Percentiles rank a stretch among this genome's conserved stretches.
These are phyloP conservation scores for Danio choprae DNA, from an alignment of 2,797 vertebrate species.

Conservation along the genomic window DNA sequence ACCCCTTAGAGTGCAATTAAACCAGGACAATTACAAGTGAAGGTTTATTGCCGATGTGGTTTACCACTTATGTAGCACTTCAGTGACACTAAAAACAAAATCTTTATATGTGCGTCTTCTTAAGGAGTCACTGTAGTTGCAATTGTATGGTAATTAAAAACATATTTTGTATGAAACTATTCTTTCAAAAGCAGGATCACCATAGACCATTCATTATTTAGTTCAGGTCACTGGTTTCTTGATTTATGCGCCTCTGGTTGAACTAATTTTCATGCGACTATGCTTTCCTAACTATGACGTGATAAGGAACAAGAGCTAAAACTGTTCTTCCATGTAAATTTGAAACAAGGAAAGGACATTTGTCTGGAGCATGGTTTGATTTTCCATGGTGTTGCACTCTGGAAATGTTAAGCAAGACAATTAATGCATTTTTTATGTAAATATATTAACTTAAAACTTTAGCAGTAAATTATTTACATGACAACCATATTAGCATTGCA, in stretches of 20 bases:
- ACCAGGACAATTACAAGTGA: not conserved
- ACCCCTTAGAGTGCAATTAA: slow-evolving; percentile 34
- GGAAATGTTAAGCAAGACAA: too few species aligned
- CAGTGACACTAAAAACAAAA: not conserved
- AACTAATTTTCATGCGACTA: slow-evolving; percentile 4
- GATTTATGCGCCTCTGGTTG: not conserved
- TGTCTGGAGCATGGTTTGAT: not conserved
- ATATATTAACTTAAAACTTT: too few species aligned
- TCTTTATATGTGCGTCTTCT: not conserved
- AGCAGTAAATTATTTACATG: too few species aligned
- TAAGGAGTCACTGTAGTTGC: not conserved
- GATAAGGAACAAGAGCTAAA: not conserved
- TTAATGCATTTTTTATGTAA: too few species aligned
- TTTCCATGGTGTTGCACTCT: too few species aligned
- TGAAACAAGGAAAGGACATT: not conserved
- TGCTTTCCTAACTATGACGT: not conserved
- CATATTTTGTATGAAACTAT: too few species aligned
- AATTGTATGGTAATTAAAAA: not conserved
- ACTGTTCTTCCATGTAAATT: not conserved
- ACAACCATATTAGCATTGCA: too few species aligned
- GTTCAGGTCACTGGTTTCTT: slow-evolving; percentile 19
- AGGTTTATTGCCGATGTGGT: slow-evolving; percentile 42
- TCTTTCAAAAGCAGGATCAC: not conserved
- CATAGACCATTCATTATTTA: not conserved
- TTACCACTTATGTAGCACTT: slow-evolving; percentile 11